Conservation (phyloP, 1,140 invertebrate species). For the Achatina immaculata region DNA sequence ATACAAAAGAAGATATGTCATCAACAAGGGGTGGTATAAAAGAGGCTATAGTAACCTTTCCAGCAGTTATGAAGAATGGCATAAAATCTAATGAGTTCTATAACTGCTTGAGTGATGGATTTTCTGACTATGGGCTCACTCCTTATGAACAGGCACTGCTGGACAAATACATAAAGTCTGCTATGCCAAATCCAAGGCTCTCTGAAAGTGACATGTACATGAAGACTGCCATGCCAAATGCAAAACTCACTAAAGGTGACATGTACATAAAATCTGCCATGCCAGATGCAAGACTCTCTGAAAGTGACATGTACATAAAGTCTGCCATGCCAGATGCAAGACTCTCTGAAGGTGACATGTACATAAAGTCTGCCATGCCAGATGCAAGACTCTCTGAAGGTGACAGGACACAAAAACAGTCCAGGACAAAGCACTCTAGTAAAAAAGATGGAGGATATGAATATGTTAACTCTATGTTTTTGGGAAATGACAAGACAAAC, state of each 20-base stretch:
- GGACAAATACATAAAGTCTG: constrained; percentile 84
- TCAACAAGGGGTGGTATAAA: background rate
- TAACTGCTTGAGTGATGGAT: constrained; percentile 4
- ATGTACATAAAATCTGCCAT: constrained; percentile 83
- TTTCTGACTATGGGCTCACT: constrained; percentile 54
- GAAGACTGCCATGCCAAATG: constrained; percentile 78
- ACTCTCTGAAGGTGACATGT: constrained; percentile 33
- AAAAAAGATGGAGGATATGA: background rate
- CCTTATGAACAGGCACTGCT: constrained; percentile 80
- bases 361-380: too few relatives aligned
- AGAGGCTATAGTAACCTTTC: too few relatives aligned
- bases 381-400: too few relatives aligned
- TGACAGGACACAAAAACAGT: constrained; percentile 31
- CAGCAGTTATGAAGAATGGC: background rate
- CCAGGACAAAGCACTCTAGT: constrained; percentile 16
- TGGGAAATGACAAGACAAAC: constrained; percentile 11
- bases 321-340: too few relatives aligned
- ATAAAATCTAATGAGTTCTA: background rate
- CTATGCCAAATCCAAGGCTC: constrained; percentile 74
- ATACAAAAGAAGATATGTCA: constrained; percentile 1
- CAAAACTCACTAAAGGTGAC: constrained; percentile 38
- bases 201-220: constrained; percentile 89
- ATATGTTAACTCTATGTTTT: background rate
- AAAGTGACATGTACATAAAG: too few relatives aligned
- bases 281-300: constrained; percentile 69